Conservation (phyloP, 2,797 vertebrate genomes). For the Alosa sapidissima region DNA sequence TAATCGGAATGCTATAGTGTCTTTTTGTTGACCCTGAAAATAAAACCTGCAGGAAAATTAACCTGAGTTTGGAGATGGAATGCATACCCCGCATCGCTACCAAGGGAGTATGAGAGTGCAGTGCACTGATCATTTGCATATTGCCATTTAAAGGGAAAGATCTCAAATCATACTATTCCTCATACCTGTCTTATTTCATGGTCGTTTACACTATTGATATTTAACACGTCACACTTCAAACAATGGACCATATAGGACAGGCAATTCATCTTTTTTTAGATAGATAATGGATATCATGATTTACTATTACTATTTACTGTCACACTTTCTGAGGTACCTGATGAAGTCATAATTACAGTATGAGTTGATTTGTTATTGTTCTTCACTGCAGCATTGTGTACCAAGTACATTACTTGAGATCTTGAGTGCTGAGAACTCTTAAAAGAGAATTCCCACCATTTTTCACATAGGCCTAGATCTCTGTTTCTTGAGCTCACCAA, state of each 20-base stretch:
- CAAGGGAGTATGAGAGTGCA: not conserved
- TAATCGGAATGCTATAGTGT: not conserved
- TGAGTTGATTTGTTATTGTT: not conserved
- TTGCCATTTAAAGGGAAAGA: not conserved
- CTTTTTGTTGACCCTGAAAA: not conserved
- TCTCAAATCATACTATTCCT: not conserved
- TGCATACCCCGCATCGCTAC: not conserved
- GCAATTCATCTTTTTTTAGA: not conserved
- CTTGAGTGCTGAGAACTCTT: not conserved
- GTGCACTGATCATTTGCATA: not conserved
- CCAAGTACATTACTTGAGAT: not conserved
- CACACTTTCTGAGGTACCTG: not conserved
- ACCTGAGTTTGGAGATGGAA: not conserved
- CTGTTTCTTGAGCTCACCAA: too few species aligned
- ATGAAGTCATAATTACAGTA: not conserved
- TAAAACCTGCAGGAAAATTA: not conserved
- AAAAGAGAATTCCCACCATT: not conserved
- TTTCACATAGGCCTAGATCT: too few species aligned
- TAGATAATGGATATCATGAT: not conserved
- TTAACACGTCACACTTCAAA: not conserved
- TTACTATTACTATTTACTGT: not conserved
- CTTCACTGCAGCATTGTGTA: not conserved
- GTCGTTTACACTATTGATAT: not conserved
- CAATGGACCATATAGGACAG: not conserved
- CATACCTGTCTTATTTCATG: not conserved